These are phyloP conservation scores for Nephotettix cincticeps DNA, from an alignment of 1,140 invertebrate species.

Conservation along the genomic window DNA sequence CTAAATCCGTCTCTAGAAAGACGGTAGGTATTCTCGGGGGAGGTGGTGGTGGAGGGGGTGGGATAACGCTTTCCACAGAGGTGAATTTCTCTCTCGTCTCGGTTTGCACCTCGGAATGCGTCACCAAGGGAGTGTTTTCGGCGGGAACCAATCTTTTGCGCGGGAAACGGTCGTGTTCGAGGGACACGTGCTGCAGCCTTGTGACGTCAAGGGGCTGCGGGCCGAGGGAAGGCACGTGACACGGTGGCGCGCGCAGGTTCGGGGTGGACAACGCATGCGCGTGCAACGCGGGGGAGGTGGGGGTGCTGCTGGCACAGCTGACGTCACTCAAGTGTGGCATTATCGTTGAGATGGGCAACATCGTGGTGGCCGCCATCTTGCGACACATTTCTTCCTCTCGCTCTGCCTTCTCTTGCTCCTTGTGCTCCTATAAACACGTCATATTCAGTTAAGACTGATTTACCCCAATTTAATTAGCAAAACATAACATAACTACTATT, in stretches of 20 bases:
- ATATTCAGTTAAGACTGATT: not conserved
- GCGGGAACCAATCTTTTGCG: no score
- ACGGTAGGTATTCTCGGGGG: slow-evolving; percentile 21
- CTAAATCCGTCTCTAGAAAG: not conserved
- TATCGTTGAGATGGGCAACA: slow-evolving; percentile 27
- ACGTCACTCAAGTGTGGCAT: not conserved
- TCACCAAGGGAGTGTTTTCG: slow-evolving; percentile 26
- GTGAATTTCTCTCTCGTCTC: not conserved
- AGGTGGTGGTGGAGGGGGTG: slow-evolving; percentile 36
- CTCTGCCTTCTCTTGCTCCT: not conserved
- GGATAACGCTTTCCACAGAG: not conserved
- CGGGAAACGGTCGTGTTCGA: not conserved
- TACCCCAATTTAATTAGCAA: not conserved
- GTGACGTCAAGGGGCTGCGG: not conserved
- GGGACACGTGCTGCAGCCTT: not conserved
- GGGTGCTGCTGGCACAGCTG: slow-evolving; percentile 18
- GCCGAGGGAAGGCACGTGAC: slow-evolving; percentile 10
- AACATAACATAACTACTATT: not conserved
- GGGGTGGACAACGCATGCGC: not conserved
- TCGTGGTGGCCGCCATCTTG: not conserved
- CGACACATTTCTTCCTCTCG: not conserved
- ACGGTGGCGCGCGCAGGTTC: not conserved
- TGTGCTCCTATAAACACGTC: not conserved
- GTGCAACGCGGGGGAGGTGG: slow-evolving; percentile 19
- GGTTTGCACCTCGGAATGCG: slow-evolving; percentile 15